These are phyloP conservation scores for Drosophila orosa DNA, from an alignment of 1,140 invertebrate species.

Conservation along the genomic window DNA sequence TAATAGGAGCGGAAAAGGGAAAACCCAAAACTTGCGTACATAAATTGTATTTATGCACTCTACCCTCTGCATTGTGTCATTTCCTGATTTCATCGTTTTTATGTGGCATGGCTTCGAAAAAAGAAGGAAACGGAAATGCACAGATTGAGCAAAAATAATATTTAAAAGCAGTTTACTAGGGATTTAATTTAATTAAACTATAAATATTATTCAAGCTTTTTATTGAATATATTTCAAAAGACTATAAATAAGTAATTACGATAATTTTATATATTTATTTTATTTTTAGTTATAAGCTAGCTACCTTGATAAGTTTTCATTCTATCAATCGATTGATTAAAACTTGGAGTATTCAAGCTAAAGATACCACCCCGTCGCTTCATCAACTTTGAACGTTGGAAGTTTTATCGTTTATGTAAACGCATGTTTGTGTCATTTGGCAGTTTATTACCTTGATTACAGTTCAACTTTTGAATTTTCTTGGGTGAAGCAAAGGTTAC, in stretches of 20 bases:
- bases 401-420: constrained; percentile 41
- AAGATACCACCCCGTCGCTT: neutral
- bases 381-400: neutral
- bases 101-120: neutral
- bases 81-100: constrained; percentile 29
- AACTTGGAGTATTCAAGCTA: neutral
- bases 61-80: constrained; percentile 40
- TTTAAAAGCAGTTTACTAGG: neutral
- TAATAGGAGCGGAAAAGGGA: constrained; percentile 27
- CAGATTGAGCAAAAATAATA: neutral
- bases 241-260: neutral
- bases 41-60: constrained; percentile 55
- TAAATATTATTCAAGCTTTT: neutral
- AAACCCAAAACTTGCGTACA: constrained; percentile 42
- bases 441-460: constrained; percentile 52
- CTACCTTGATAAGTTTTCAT: neutral
- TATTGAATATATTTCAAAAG: neutral
- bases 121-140: neutral
- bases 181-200: neutral
- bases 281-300: neutral
- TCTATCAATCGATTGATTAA: too few species aligned
- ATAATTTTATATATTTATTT: neutral
- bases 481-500: constrained; percentile 1
- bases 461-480: constrained; percentile 44
- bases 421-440: constrained; percentile 36